These are phyloP conservation scores for Chascanopsetta lugubris DNA, from an alignment of 2,113 vertebrate genomes.

Conservation along the genomic window DNA sequence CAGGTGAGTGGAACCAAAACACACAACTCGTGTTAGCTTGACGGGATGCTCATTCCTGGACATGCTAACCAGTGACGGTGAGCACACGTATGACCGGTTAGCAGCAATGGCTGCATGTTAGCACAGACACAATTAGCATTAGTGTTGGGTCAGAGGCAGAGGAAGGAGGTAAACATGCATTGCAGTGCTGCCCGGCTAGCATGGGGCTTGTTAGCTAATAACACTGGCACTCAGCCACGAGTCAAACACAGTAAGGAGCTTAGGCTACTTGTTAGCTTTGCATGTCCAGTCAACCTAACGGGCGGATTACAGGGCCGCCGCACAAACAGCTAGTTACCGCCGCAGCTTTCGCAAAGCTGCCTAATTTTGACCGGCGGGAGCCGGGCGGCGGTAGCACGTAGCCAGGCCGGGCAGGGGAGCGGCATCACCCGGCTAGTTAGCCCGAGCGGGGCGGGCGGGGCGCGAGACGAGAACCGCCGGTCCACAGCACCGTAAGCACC, in stretches of 20 bases:
- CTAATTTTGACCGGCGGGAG: conserved; percentile 39
- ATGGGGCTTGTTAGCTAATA: conserved; percentile 58
- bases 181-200: conserved; percentile 66
- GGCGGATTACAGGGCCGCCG: conserved; percentile 45
- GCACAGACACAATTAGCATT: too few relatives aligned
- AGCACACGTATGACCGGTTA: not conserved
- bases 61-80: not conserved
- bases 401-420: conserved; percentile 56
- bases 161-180: not conserved
- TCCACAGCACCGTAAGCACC: too few relatives aligned
- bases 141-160: not conserved
- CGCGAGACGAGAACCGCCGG: conserved; percentile 40
- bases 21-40: not conserved
- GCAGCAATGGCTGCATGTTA: too few relatives aligned
- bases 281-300: conserved; percentile 14
- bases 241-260: conserved; percentile 58
- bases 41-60: too few relatives aligned
- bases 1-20: not conserved
- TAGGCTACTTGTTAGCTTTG: conserved; percentile 55
- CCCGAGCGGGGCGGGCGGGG: conserved; percentile 43
- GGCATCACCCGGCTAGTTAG: conserved; percentile 65
- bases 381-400: conserved; percentile 27
- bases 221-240: conserved; percentile 57
- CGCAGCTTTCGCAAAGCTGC: conserved; percentile 39
- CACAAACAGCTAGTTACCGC: conserved; percentile 41